Evolutionary conservation across 2,888 invertebrate genomes (phyloP).

Genomic region (Coleophora flavipennella): DNA sequence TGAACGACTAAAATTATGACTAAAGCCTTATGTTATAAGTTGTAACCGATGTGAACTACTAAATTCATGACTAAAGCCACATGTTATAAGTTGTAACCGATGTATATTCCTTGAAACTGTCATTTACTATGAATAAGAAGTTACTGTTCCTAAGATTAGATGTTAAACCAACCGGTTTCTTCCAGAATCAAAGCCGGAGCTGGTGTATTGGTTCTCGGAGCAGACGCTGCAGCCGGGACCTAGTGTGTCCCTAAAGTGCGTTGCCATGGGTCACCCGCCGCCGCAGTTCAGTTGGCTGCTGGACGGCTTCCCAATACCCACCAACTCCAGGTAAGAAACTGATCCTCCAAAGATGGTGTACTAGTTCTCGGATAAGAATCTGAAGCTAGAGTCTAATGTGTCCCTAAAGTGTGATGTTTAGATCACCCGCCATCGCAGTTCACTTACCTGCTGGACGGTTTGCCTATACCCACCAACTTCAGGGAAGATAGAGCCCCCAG

Average conservation of each 20-base stretch:
- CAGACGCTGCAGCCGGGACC: constrained; percentile 94
- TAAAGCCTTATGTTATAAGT: too few relatives aligned
- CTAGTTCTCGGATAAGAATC: constrained; percentile 93
- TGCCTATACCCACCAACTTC: constrained; percentile 83
- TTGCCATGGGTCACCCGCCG: constrained; percentile 94
- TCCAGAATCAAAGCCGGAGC: constrained; percentile 88
- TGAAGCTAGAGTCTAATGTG: constrained; percentile 92
- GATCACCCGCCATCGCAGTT: constrained; percentile 95
- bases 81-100: too few relatives aligned
- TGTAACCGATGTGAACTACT: too few relatives aligned
- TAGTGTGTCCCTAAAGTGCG: constrained; percentile 92
- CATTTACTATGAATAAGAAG: too few relatives aligned
- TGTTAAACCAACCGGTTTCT: background rate
- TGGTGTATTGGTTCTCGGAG: constrained; percentile 93
- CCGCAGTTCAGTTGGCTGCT: constrained; percentile 94
- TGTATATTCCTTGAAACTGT: too few relatives aligned
- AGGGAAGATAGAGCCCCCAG: too few relatives aligned
- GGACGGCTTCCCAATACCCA: constrained; percentile 89
- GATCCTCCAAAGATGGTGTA: constrained; percentile 83
- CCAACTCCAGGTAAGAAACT: constrained; percentile 73
- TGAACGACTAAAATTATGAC: too few relatives aligned
- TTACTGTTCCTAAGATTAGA: background rate
- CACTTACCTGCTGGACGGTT: constrained; percentile 91
- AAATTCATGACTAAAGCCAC: too few relatives aligned
- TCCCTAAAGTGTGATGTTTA: constrained; percentile 94